phyloP scores from a whole-genome alignment of 2,113 vertebrate species.

The Asarcornis scutulata region DNA sequence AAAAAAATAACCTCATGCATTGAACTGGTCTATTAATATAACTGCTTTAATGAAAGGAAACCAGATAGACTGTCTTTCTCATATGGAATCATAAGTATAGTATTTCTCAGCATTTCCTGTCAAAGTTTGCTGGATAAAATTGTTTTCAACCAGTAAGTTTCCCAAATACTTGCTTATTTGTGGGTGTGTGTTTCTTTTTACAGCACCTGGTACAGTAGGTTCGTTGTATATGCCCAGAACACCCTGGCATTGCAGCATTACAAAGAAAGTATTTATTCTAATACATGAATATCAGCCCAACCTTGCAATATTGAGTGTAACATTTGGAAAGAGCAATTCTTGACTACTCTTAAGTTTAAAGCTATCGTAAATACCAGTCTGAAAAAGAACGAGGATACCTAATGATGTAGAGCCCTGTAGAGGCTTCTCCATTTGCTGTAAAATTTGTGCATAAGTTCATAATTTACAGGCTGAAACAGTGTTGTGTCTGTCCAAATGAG shows the following conservation, averaged over 20 bases:
- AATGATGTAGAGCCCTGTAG: neutral
- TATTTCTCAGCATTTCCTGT: neutral
- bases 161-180: neutral
- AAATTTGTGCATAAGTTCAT: neutral
- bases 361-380: neutral
- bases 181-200: neutral
- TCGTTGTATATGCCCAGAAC: neutral
- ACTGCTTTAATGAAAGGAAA: neutral
- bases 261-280: neutral
- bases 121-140: neutral
- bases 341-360: neutral
- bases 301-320: neutral
- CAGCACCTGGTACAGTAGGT: neutral
- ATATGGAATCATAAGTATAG: neutral
- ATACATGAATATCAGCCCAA: neutral
- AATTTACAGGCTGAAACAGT: neutral
- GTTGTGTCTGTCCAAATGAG: neutral
- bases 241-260: neutral
- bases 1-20: neutral
- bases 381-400: neutral
- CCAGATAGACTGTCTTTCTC: neutral
- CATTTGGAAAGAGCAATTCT: neutral
- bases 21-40: neutral
- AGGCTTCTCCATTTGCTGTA: neutral
- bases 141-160: neutral